Evolutionary conservation across 92 coral and sea anemone species (phyloP).

Genomic region (Phenganax marumi): DNA sequence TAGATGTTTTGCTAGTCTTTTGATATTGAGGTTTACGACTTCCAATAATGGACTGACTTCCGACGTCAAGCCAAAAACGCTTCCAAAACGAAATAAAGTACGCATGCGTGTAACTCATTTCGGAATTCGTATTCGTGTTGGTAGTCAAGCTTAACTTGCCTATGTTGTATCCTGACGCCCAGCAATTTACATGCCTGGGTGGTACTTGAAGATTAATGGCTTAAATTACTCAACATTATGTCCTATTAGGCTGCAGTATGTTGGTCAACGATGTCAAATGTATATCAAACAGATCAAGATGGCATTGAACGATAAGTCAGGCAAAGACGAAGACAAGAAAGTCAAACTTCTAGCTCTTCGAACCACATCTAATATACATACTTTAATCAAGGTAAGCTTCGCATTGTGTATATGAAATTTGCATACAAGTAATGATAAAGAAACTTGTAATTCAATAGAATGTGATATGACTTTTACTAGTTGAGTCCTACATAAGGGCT

Average conservation of each 20-base stretch:
- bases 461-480: not conserved
- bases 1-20: too few species aligned
- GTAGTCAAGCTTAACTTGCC: too few species aligned
- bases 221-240: not conserved
- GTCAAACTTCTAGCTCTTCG: slow-evolving; percentile 89
- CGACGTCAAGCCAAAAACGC: too few species aligned
- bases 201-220: not conserved
- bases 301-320: slow-evolving; percentile 78
- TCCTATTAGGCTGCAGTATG: slow-evolving; percentile 78
- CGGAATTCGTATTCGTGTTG: too few species aligned
- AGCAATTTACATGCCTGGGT: not conserved
- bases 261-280: slow-evolving; percentile 97
- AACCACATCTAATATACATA: slow-evolving; percentile 89
- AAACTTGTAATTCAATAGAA: not conserved
- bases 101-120: too few species aligned
- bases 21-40: too few species aligned
- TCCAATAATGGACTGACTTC: too few species aligned
- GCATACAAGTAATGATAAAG: not conserved
- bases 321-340: slow-evolving; percentile 89
- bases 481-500: too few species aligned
- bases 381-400: slow-evolving; percentile 72
- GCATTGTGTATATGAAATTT: too few species aligned
- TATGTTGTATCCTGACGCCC: not conserved
- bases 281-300: slow-evolving; percentile 87
- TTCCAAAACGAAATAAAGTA: too few species aligned